Conservation (phyloP, 2,888 invertebrate genomes). For the Willowsia nigromaculata region DNA sequence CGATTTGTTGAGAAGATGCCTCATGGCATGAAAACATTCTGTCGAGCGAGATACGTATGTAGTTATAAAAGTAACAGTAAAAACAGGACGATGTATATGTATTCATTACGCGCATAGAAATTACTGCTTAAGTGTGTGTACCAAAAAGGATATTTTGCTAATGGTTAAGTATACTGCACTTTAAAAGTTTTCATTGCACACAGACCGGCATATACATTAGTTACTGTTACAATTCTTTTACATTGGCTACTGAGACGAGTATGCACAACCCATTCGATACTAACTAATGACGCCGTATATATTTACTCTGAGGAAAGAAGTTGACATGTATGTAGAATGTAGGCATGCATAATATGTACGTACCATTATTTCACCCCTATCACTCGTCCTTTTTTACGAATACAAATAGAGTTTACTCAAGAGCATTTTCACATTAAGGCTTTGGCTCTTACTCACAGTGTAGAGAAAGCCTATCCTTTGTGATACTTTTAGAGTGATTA, state of each 20-base stretch:
- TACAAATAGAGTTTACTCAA: not conserved
- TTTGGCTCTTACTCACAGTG: not conserved
- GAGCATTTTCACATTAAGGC: not conserved
- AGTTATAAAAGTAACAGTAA: not conserved
- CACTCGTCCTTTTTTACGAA: not conserved
- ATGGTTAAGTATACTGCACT: slow-evolving; percentile 4
- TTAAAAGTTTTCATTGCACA: not conserved
- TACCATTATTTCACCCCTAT: not conserved
- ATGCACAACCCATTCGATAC: not conserved
- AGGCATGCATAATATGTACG: too few species aligned
- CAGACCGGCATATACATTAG: not conserved
- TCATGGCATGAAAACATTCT: not conserved
- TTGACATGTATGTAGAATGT: not conserved
- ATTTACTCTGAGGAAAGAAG: not conserved
- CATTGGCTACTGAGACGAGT: not conserved
- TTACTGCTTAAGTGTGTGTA: not conserved
- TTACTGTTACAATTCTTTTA: not conserved
- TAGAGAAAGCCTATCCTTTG: not conserved
- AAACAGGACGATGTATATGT: not conserved
- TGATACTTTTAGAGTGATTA: slow-evolving; percentile 38
- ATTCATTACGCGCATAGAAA: slow-evolving; percentile 29
- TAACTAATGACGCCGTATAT: not conserved
- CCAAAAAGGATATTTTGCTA: not conserved
- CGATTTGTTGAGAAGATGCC: not conserved
- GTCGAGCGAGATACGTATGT: not conserved